Percentiles rank a stretch among this genome's conserved stretches.
These are phyloP conservation scores for Spilosoma lubricipeda DNA, from an alignment of 2,888 invertebrate genomes.

Conservation along the genomic window DNA sequence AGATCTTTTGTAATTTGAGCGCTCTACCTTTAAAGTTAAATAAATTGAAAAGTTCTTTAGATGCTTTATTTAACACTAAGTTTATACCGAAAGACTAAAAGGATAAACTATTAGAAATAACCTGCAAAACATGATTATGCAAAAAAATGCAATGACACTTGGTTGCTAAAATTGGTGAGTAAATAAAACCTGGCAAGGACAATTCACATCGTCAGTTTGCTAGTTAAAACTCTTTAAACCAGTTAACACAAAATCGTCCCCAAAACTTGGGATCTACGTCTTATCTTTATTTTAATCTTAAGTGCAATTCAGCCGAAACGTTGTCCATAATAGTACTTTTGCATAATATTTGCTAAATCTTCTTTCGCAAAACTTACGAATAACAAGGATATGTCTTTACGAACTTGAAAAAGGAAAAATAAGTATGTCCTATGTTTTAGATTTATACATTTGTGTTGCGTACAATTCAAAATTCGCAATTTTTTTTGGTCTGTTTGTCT, in stretches of 20 bases:
- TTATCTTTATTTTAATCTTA: conserved; percentile 63
- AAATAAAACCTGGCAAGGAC: conserved; percentile 17
- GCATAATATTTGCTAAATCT: conserved; percentile 47
- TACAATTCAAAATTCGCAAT: not conserved
- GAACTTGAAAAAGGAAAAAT: not conserved
- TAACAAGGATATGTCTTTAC: not conserved
- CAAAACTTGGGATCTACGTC: conserved; percentile 40
- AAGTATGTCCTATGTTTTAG: not conserved
- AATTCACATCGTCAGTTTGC: conserved; percentile 21
- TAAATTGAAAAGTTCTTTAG: not conserved
- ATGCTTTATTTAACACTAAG: not conserved
- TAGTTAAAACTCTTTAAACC: conserved; percentile 23
- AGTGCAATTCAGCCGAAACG: conserved; percentile 49
- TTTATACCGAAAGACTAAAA: not conserved
- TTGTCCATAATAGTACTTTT: conserved; percentile 47
- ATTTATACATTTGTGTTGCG: not conserved
- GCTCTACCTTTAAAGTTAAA: not conserved
- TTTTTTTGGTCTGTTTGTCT: not conserved
- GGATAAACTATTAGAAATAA: conserved; percentile 11
- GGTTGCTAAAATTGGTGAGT: conserved; percentile 18
- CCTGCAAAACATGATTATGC: conserved; percentile 5
- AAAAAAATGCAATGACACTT: conserved; percentile 17
- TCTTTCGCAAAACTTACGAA: conserved; percentile 22
- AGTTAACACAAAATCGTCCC: conserved; percentile 38
- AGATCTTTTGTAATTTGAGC: too few relatives aligned